Evolutionary conservation across 2,888 invertebrate genomes (phyloP), one percentile per base, ranked within the genome.

Genomic region (Cloeon dipterum): DNA sequence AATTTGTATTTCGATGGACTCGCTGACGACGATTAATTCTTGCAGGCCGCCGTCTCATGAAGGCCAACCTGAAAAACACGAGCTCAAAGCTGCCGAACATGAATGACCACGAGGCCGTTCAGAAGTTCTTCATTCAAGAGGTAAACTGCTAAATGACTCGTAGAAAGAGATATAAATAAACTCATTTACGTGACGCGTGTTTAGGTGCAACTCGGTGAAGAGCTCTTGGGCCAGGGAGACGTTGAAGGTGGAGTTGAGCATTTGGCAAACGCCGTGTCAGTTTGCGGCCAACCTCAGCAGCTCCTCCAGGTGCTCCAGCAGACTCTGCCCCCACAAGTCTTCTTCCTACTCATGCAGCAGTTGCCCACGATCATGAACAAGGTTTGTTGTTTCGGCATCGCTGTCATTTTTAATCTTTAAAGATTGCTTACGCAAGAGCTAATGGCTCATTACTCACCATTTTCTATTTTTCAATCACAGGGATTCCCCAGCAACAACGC

Each of bases 251-350:
- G 91, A 25, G 83, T 94, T 36, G 89, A 93, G 55, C 96, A 96
- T 62, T 70, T 98, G 46, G 83, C 86, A 32, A 91, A 89, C 58
- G 96, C 96, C 7, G 83, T 98, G n/a, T 82, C 89, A 3, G 83
- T 96, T 19, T 96, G 96, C 54, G 93, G 91, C 10, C 91, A 96
- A 55, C 85, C 89, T 1, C 75, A 79, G 49, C 85, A 89, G 54
- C 62, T 93, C 37, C 66, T 93, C 35, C 72, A 78, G 52, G 77
- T 86, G 42, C 68, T 98, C 38, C 88, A 93, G 59, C 88, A 91
- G 59, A 91, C 94, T 23, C 67, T 98, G 58, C 93, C 96, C 39
- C 83, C 89, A 16, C 82, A 83, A 50, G 83, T 93, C 55, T 96
- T 93, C 69, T 76, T 82, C 49, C 64, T 88, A 50, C 66, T 93